Evolutionary conservation across 2,113 vertebrate genomes (phyloP).

Genomic region (Numida meleagris): DNA sequence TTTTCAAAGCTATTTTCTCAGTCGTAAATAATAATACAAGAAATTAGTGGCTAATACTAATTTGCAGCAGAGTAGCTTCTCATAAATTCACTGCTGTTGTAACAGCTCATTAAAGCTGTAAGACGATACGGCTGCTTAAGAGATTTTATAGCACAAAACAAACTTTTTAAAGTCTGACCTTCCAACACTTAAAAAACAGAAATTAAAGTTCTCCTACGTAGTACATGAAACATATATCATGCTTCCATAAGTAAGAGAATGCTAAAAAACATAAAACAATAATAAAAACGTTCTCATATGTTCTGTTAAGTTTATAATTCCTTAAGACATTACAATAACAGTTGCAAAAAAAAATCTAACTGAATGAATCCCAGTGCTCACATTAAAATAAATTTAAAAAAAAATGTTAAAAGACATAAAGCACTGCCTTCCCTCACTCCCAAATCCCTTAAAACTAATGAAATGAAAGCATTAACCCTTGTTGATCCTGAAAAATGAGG

Average conservation of each 20-base stretch:
- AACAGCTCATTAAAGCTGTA: constrained; percentile 45
- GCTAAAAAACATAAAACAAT: background rate
- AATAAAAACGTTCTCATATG: background rate
- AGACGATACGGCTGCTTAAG: background rate
- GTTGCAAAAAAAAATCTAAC: background rate
- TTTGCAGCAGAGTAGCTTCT: constrained; percentile 11
- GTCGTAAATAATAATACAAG: constrained; percentile 43
- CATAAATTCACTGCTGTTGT: constrained; percentile 17
- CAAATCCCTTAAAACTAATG: background rate
- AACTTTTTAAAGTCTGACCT: background rate
- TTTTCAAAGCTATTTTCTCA: constrained; percentile 44
- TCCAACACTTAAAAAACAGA: background rate
- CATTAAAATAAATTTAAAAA: background rate
- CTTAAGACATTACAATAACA: background rate
- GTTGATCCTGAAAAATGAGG: background rate
- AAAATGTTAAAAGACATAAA: background rate
- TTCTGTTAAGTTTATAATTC: background rate
- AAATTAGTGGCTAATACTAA: constrained; percentile 38
- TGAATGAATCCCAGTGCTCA: background rate
- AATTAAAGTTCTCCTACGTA: background rate
- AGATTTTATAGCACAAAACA: background rate
- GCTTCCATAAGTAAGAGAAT: background rate
- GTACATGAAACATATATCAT: background rate
- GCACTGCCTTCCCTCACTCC: background rate
- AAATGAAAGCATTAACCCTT: background rate